These are phyloP conservation scores for Sebastiscus albofasciatus DNA, from an alignment of 2,797 vertebrate species.

Conservation along the genomic window DNA sequence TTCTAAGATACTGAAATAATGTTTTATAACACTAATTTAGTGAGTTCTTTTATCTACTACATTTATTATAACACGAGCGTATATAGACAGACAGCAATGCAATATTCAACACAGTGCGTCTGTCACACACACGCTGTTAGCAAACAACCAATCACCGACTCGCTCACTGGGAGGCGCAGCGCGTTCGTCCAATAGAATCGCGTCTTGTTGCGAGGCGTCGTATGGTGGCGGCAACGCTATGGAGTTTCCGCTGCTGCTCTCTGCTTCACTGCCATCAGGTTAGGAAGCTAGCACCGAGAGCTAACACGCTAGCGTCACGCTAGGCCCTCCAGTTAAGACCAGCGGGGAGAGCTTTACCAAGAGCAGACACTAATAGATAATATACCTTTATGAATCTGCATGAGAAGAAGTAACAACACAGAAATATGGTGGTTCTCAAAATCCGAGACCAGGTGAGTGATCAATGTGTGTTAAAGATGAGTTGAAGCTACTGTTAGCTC, in stretches of 20 bases:
- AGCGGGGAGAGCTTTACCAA: conserved; percentile 38
- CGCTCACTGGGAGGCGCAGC: conserved; percentile 10
- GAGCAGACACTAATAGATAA: conserved; percentile 11
- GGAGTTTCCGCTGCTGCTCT: conserved; percentile 78
- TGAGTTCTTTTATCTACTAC: too few relatives aligned
- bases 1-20: too few relatives aligned
- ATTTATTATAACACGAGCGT: neutral
- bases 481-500: conserved; percentile 44
- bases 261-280: conserved; percentile 73
- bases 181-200: conserved; percentile 47
- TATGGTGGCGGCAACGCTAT: conserved; percentile 81
- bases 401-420: conserved; percentile 71
- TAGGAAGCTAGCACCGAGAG: conserved; percentile 72
- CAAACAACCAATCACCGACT: conserved; percentile 45
- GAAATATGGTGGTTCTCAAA: conserved; percentile 86
- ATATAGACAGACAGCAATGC: neutral
- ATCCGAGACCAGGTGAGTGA: conserved; percentile 83
- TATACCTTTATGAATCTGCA: conserved; percentile 71
- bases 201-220: conserved; percentile 39
- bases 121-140: conserved; percentile 12
- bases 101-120: conserved; percentile 38
- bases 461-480: conserved; percentile 26
- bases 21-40: too few relatives aligned
- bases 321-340: conserved; percentile 70
- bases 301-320: conserved; percentile 70